Evolutionary conservation across 1,140 invertebrate genomes (phyloP), one percentile per base, ranked within the genome.

Genomic region (Papilio xuthus): DNA sequence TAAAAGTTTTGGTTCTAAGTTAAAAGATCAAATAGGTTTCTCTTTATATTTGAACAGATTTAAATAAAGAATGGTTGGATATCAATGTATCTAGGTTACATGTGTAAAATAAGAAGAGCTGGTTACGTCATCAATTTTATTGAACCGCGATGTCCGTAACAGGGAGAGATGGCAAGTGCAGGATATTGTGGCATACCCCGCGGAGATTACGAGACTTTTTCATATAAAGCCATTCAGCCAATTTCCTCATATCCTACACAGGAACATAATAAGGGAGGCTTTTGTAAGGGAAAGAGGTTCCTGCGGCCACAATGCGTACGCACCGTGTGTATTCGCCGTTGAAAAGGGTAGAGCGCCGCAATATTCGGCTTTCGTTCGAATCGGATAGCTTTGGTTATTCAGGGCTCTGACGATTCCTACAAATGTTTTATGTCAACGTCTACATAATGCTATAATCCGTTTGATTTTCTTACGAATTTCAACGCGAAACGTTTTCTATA

Each of bases 161-260:
- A 81, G 82, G 81, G 79, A 77, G 81, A 83, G 84, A 81, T 83
- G 84, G 83, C 88, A 86, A 90, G 84, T 89, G 85, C 85, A 86
- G 85, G 85, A 90, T 92, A 91, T 90, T 89, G 88, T 89, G 83
- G 84, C 85, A 89, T 84, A 89, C 84, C 85, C 86, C 78, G 78
- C 85, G 84, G 88, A 92, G 86, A 93, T 94, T 94, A 94, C 89
- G 87, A 77, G 87, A 92, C 86, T 92, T 94, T 94, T 93, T 93
- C 88, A 92, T 93, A 94, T 89, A 90, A 91, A 90, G 89, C 92
- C 87, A 93, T 93, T 91, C 88, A 91, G 88, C 90, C 92, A 94
- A 94, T 94, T 93, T 93, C 90, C 90, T 91, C 86, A 92, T 92
- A 94, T 91, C 89, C 89, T 89, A 91, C 87, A 92, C 85, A 88